phyloP scores from a whole-genome alignment of 2,888 invertebrate genomes.

The Leucozona laternaria region DNA sequence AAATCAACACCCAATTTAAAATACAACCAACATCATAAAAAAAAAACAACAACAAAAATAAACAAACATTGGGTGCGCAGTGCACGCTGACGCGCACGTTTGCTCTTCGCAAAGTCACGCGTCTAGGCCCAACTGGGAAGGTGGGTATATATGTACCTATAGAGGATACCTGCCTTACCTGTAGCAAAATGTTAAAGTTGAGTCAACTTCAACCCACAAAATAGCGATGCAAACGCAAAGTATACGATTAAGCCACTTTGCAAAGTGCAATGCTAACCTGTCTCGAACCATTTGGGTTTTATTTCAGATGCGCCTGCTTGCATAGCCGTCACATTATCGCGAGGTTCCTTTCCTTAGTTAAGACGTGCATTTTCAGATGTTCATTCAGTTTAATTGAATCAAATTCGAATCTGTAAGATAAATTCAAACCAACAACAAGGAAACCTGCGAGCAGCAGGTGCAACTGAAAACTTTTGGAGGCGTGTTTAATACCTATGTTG shows the following conservation, averaged over 20 bases:
- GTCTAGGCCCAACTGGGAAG: constrained; percentile 7
- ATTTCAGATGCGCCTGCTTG: constrained; percentile 28
- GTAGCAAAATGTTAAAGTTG: constrained; percentile 54
- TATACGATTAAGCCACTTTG: constrained; percentile 57
- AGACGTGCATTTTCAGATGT: constrained; percentile 27
- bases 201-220: constrained; percentile 52
- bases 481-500: background rate
- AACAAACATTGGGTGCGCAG: constrained; percentile 44
- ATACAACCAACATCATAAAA: background rate
- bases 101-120: constrained; percentile 55
- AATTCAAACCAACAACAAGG: background rate
- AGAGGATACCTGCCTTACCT: background rate
- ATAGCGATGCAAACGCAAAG: constrained; percentile 51
- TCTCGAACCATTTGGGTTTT: background rate
- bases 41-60: background rate
- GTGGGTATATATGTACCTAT: too few species aligned
- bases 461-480: constrained; percentile 34
- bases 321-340: constrained; percentile 10
- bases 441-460: constrained; percentile 55
- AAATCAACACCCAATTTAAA: constrained; percentile 49
- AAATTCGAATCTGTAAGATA: constrained; percentile 28
- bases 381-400: constrained; percentile 48
- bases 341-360: constrained; percentile 17
- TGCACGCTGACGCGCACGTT: constrained; percentile 40
- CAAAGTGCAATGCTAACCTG: constrained; percentile 53